Percentiles rank a stretch among this genome's conserved stretches.
Evolutionary conservation across 2,888 invertebrate genomes (phyloP).

Genomic region (Eurytoma adleriae): DNA sequence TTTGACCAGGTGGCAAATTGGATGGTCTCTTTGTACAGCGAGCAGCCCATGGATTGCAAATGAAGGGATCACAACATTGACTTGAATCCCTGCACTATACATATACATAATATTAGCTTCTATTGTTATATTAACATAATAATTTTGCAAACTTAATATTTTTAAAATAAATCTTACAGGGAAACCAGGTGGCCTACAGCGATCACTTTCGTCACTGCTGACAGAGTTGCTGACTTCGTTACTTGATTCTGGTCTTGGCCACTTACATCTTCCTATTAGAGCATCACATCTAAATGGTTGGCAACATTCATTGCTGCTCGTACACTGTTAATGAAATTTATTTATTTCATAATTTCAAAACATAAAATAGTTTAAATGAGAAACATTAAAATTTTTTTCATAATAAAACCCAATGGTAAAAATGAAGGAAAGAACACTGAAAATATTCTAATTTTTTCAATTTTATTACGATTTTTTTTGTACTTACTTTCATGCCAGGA

Average conservation of each 20-base stretch:
- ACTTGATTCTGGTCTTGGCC: background rate
- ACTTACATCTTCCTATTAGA: constrained; percentile 12
- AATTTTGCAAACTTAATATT: background rate
- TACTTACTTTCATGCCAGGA: constrained; percentile 44
- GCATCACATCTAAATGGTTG: constrained; percentile 35
- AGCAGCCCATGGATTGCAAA: constrained; percentile 53
- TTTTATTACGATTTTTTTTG: too few species aligned
- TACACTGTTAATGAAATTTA: constrained; percentile 37
- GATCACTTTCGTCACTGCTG: background rate
- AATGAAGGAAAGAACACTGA: too few species aligned
- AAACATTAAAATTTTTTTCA: background rate
- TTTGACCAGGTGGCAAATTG: constrained; percentile 12
- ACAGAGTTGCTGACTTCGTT: background rate
- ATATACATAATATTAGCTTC: background rate
- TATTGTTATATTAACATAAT: background rate
- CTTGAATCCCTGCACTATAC: constrained; percentile 30
- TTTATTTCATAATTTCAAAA: background rate
- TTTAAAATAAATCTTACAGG: background rate
- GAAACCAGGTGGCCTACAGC: background rate
- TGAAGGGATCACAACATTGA: constrained; percentile 40
- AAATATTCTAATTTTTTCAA: too few species aligned
- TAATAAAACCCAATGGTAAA: background rate
- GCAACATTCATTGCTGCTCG: constrained; percentile 48
- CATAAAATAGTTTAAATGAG: too few species aligned
- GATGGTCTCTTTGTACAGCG: constrained; percentile 48